phyloP scores from a whole-genome alignment of 2,888 invertebrate genomes.

The Athetis lepigone region DNA sequence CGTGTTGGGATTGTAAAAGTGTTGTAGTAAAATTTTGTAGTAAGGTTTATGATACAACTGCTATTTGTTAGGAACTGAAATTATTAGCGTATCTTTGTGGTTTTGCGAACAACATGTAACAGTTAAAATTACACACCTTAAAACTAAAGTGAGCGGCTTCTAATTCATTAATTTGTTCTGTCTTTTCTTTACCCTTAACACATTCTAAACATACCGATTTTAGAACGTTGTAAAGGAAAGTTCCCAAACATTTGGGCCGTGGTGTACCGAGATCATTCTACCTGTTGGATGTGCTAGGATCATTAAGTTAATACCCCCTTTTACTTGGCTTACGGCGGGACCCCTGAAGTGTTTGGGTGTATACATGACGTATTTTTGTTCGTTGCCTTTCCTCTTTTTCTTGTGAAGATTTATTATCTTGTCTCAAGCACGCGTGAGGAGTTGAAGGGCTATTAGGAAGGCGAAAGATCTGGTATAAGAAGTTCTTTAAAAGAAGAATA shows the following conservation, averaged over 20 bases:
- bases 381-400: constrained; percentile 46
- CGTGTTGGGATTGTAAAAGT: constrained; percentile 30
- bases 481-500: constrained; percentile 11
- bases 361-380: constrained; percentile 64
- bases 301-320: constrained; percentile 68
- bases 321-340: constrained; percentile 56
- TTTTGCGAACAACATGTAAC: constrained; percentile 1
- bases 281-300: constrained; percentile 70
- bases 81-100: constrained; percentile 5
- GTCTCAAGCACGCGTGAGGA: constrained; percentile 46
- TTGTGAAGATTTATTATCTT: constrained; percentile 62
- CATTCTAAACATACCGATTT: neutral
- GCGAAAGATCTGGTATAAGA: constrained; percentile 31
- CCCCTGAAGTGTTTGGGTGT: constrained; percentile 57
- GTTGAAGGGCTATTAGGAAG: constrained; percentile 41
- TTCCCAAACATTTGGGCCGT: constrained; percentile 45
- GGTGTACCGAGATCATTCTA: constrained; percentile 59
- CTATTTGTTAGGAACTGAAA: constrained; percentile 1
- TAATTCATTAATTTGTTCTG: neutral
- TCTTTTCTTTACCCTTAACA: constrained; percentile 3
- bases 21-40: constrained; percentile 35
- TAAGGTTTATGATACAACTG: constrained; percentile 36
- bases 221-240: constrained; percentile 30
- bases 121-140: neutral
- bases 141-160: neutral